Percentiles rank a stretch among this genome's conserved stretches.
Evolutionary conservation across 2,888 invertebrate genomes (phyloP).

Genomic region (Argynnis bischoffii): DNA sequence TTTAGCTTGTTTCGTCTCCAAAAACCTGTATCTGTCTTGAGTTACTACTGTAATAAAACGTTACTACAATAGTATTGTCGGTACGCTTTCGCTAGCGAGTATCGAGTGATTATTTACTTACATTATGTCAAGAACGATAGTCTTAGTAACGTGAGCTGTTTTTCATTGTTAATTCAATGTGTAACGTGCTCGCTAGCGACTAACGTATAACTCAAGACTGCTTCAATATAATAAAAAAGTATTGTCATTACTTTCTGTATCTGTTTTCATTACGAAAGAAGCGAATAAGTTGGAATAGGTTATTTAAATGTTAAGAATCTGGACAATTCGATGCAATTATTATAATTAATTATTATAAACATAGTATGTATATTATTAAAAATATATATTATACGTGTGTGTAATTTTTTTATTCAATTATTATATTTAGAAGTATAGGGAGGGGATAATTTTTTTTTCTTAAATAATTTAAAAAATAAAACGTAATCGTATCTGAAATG

Average conservation of each 20-base stretch:
- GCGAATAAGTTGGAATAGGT: neutral
- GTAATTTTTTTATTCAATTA: too few species aligned
- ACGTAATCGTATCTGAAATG: too few species aligned
- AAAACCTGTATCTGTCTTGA: neutral
- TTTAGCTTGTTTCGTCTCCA: neutral
- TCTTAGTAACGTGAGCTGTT: neutral
- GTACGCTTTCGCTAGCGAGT: neutral
- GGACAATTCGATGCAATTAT: conserved; percentile 8
- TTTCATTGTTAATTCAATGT: neutral
- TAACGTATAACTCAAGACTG: neutral
- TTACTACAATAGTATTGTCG: neutral
- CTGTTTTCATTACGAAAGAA: neutral
- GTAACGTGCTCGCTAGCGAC: conserved; percentile 14
- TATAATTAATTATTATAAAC: neutral
- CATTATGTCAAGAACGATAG: neutral
- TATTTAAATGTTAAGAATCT: conserved; percentile 3
- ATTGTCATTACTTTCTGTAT: neutral
- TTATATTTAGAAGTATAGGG: too few species aligned
- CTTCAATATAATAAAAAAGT: neutral
- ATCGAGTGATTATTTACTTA: neutral
- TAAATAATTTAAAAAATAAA: too few species aligned
- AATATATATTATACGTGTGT: too few species aligned
- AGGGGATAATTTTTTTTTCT: too few species aligned
- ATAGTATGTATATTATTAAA: too few species aligned
- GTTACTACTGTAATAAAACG: neutral